phyloP scores from a whole-genome alignment of 2,888 invertebrate genomes.

The Machimus rusticus region DNA sequence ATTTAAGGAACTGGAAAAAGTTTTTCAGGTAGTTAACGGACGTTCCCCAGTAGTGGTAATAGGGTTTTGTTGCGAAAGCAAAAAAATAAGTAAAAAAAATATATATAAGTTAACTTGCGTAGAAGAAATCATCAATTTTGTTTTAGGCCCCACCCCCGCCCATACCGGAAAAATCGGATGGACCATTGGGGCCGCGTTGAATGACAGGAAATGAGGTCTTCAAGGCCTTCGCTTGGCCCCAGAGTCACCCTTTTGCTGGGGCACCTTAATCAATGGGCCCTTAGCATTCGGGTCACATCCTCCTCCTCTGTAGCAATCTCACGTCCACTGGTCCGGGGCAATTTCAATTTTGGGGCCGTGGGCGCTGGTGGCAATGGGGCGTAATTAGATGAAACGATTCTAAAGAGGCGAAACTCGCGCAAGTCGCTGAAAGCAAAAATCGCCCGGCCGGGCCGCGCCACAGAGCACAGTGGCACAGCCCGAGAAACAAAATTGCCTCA shows the following conservation, averaged over 20 bases:
- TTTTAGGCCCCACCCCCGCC: neutral
- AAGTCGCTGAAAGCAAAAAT: neutral
- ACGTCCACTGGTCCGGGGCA: neutral
- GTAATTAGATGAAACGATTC: conserved; percentile 11
- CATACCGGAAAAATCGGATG: neutral
- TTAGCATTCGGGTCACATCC: conserved; percentile 8
- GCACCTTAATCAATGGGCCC: conserved; percentile 11
- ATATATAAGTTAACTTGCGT: neutral
- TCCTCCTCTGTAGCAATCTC: neutral
- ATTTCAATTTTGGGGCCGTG: conserved; percentile 16
- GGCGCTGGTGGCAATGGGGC: conserved; percentile 2
- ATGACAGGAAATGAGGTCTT: conserved; percentile 12
- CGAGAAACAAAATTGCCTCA: conserved; percentile 10
- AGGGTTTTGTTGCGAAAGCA: neutral
- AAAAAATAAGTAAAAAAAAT: neutral
- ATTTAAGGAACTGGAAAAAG: conserved; percentile 32
- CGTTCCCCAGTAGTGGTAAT: neutral
- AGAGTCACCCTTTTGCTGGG: neutral
- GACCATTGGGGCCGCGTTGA: neutral
- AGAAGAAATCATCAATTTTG: conserved; percentile 5
- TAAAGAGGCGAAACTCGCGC: neutral
- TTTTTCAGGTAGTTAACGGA: conserved; percentile 22
- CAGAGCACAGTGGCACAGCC: neutral
- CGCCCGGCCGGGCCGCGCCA: no score
- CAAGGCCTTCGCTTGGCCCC: neutral